Percentiles rank a stretch among this genome's conserved stretches.
phyloP scores from a whole-genome alignment of 2,888 invertebrate species.

The Baccha elongata region DNA sequence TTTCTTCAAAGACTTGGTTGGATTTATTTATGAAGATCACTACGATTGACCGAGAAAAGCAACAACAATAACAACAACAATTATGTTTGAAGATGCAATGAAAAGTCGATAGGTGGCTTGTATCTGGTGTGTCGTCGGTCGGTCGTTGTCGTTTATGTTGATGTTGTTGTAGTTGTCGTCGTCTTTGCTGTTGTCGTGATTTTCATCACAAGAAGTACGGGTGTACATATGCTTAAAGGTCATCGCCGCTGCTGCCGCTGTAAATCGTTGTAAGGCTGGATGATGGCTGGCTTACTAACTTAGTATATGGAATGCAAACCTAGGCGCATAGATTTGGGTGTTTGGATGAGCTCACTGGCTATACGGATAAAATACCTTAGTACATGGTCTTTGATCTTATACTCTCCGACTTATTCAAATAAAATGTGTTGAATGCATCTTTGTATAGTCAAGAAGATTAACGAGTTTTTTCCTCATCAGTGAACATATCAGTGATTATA shows the following conservation, averaged over 20 bases:
- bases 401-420: conserved; percentile 55
- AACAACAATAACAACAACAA: conserved; percentile 25
- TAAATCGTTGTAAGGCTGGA: not conserved
- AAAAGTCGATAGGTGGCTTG: conserved; percentile 51
- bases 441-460: conserved; percentile 53
- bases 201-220: conserved; percentile 71
- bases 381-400: conserved; percentile 55
- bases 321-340: conserved; percentile 59
- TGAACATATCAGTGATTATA: conserved; percentile 33
- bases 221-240: conserved; percentile 71
- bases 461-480: conserved; percentile 55
- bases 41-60: conserved; percentile 58
- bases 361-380: conserved; percentile 38
- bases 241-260: conserved; percentile 38
- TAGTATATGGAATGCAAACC: conserved; percentile 61
- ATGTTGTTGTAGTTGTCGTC: conserved; percentile 27
- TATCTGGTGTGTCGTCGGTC: conserved; percentile 17
- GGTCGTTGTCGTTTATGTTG: conserved; percentile 16
- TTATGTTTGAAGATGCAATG: conserved; percentile 47
- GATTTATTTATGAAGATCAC: conserved; percentile 74
- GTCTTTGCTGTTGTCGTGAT: conserved; percentile 60
- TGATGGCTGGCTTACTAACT: conserved; percentile 55
- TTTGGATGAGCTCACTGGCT: conserved; percentile 48
- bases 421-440: conserved; percentile 56
- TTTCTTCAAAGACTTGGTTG: conserved; percentile 31